These are phyloP conservation scores for Seriola dumerili DNA, from an alignment of 2,113 vertebrate genomes.

Conservation along the genomic window DNA sequence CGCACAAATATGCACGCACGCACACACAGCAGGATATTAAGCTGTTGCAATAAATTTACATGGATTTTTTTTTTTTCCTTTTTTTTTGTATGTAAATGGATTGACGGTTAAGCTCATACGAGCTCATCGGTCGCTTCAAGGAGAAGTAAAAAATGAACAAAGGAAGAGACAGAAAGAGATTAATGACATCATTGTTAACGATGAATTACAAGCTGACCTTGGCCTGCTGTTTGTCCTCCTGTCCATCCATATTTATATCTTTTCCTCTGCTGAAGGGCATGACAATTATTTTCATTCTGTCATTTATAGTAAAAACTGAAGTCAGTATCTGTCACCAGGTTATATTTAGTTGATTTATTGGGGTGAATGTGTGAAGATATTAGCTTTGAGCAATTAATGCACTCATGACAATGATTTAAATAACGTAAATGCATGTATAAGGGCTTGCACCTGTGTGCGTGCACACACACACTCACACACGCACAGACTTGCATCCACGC, in stretches of 20 bases:
- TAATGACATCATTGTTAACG: constrained; percentile 62
- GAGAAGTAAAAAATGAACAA: constrained; percentile 59
- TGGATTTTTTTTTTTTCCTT: not conserved
- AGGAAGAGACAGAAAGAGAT: constrained; percentile 50
- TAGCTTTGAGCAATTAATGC: not conserved
- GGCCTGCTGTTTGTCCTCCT: constrained; percentile 39
- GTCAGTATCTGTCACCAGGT: constrained; percentile 26
- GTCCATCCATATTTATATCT: constrained; percentile 55
- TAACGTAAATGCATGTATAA: not conserved
- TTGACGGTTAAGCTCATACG: constrained; percentile 44
- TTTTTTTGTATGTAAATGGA: constrained; percentile 43
- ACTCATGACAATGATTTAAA: constrained; percentile 13
- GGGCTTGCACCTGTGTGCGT: not conserved
- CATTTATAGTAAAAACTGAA: constrained; percentile 53
- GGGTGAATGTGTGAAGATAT: constrained; percentile 21
- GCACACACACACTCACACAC: not conserved
- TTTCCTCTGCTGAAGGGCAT: constrained; percentile 40
- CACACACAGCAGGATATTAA: constrained; percentile 57
- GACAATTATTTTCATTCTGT: constrained; percentile 76
- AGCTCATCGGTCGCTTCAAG: constrained; percentile 54
- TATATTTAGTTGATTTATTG: constrained; percentile 34
- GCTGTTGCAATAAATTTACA: constrained; percentile 62
- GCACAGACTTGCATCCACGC: not conserved
- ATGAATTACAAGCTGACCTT: constrained; percentile 58
- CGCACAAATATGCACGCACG: constrained; percentile 63